Conservation (phyloP, 2,113 vertebrate species). For the Aramus guarauna region DNA sequence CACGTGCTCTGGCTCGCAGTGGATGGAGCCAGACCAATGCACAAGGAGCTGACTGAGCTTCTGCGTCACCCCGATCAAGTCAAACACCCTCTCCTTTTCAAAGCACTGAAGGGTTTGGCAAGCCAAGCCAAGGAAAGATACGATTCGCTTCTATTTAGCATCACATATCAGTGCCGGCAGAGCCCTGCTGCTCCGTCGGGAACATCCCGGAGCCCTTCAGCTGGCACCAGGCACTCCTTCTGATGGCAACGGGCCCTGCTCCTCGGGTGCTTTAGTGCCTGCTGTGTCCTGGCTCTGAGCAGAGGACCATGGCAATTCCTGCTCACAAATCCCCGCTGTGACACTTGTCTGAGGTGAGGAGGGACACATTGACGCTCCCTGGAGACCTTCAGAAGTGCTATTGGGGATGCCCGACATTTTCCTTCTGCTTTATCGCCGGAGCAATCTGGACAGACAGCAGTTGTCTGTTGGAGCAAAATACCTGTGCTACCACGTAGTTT, state of each 20-base stretch:
- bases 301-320: background rate
- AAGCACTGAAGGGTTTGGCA: background rate
- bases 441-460: background rate
- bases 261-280: background rate
- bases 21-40: background rate
- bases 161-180: background rate
- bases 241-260: fast-evolving
- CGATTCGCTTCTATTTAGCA: background rate
- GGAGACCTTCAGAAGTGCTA: background rate
- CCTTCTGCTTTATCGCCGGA: background rate
- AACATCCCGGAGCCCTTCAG: background rate
- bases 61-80: fast-evolving
- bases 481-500: background rate
- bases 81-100: background rate
- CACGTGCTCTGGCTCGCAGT: background rate
- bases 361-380: fast-evolving
- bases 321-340: background rate
- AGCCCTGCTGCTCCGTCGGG: background rate
- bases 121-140: background rate
- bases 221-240: background rate
- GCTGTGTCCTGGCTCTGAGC: background rate
- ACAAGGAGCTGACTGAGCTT: background rate
- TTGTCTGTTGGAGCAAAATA: background rate
- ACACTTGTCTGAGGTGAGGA: background rate
- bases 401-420: background rate